Conservation (phyloP, 2,888 invertebrate genomes). For the Tetragonisca angustula region DNA sequence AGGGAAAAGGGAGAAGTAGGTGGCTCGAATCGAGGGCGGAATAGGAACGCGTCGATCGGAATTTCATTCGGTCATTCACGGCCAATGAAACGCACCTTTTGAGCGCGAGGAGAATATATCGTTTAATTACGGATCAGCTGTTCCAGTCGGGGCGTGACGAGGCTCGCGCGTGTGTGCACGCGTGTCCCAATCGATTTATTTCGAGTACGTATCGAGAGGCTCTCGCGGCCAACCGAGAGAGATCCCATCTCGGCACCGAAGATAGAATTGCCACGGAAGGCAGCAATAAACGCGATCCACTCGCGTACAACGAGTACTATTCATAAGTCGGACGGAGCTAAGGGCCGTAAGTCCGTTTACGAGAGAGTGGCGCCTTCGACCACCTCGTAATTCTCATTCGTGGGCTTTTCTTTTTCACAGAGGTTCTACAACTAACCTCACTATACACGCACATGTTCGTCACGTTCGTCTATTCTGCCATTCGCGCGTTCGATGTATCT, state of each 20-base stretch:
- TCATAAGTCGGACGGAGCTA: slow-evolving; percentile 61
- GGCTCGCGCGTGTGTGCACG: slow-evolving; percentile 39
- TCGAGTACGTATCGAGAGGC: slow-evolving; percentile 44
- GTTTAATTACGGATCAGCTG: slow-evolving; percentile 68
- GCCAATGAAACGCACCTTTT: slow-evolving; percentile 45
- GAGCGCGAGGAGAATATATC: slow-evolving; percentile 22
- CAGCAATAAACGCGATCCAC: slow-evolving; percentile 57
- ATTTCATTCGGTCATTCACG: slow-evolving; percentile 25
- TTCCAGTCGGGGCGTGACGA: slow-evolving; percentile 51
- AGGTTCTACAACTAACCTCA: slow-evolving; percentile 56
- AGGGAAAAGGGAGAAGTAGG: too few species aligned
- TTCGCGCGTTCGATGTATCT: slow-evolving; percentile 24
- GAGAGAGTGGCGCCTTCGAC: slow-evolving; percentile 53
- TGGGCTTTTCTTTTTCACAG: slow-evolving; percentile 38
- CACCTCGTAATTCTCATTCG: slow-evolving; percentile 66
- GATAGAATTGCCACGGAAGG: slow-evolving; percentile 66
- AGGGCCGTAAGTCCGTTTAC: slow-evolving; percentile 35
- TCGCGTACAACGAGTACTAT: slow-evolving; percentile 70
- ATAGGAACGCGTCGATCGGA: background rate
- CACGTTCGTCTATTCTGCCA: slow-evolving; percentile 41
- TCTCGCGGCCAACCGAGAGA: slow-evolving; percentile 17
- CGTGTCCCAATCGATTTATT: slow-evolving; percentile 68
- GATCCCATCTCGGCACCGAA: slow-evolving; percentile 48
- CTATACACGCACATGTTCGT: slow-evolving; percentile 55
- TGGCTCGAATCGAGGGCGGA: background rate